Evolutionary conservation across 2,888 invertebrate genomes (phyloP), one percentile per base, ranked within the genome.

Genomic region (Oxycera nigricornis): DNA sequence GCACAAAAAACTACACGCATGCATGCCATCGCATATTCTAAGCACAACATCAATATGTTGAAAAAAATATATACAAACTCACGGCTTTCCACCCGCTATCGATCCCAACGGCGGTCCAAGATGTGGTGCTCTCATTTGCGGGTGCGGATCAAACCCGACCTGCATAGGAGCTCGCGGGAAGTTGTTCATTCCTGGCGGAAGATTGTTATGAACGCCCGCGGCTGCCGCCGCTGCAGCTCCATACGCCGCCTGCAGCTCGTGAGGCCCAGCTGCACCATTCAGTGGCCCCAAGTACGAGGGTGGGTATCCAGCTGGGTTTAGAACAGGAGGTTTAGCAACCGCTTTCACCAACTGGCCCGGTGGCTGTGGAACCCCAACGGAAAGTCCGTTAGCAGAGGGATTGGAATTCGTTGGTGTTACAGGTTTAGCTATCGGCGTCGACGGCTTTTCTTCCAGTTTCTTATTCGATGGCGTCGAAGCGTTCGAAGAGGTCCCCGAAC

Each of bases 381-480:
- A 88, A 73, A 87, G 87, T 70, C 88, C 87, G 57, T 91, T 90
- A 1, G 89, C 88, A 2, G 89, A 88, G 46, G 77, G 76, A 73
- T 79, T 78, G 2, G 84, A 83, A 73, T 90, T 90, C 20, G 95
- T 95, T 2, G 95, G 95, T 46, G 95, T 95, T 76, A 94, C 93
- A 4, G 95, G 92, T 87, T 96, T 96, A 14, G 94, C 93, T 79
- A 95, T 94, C 3, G 96, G 96, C 30, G 96, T 96, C 77, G 93
- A 91, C 9, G 96, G 94, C 85, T 95, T 95, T 81, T 95, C 95
- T 83, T 93, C 93, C 84, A 93, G 87, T 84, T 94, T 94, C 84
- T 94, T 94, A 77, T 93, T 92, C 75, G 94, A 95, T 1, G 95
- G 94, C 35, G 94, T 94, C 79, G 94, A 94, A n/a, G 94, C 94